Evolutionary conservation across 2,113 vertebrate species (phyloP).

Genomic region (Argyrosomus japonicus): DNA sequence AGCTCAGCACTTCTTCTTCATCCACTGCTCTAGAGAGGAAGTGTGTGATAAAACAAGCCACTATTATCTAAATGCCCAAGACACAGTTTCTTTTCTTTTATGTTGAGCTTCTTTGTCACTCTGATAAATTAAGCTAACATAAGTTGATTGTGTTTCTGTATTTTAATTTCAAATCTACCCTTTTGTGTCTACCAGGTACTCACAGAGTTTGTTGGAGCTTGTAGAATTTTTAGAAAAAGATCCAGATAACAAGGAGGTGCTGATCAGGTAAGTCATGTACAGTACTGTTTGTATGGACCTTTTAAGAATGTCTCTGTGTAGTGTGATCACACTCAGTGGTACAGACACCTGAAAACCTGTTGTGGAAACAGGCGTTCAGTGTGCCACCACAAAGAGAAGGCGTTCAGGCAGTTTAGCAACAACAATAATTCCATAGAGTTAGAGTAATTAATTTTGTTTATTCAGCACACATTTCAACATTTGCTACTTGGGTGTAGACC

Average conservation of each 20-base stretch:
- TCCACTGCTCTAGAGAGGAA: neutral
- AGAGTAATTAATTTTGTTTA: neutral
- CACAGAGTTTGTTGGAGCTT: slow-evolving; percentile 93
- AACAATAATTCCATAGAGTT: neutral
- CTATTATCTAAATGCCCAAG: neutral
- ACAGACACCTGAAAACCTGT: neutral
- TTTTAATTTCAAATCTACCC: neutral
- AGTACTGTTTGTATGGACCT: neutral
- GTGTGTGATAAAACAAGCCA: neutral
- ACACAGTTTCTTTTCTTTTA: neutral
- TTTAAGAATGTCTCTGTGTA: neutral
- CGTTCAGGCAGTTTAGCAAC: neutral
- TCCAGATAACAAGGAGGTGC: slow-evolving; percentile 89
- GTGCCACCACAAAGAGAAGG: neutral
- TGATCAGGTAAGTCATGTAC: slow-evolving; percentile 88
- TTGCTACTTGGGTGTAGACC: neutral
- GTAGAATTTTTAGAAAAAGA: slow-evolving; percentile 93
- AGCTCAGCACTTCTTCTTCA: slow-evolving; percentile 21
- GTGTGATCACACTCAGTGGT: neutral
- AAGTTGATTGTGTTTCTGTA: neutral
- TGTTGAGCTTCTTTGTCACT: neutral
- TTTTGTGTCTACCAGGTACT: slow-evolving; percentile 81
- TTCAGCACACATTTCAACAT: neutral
- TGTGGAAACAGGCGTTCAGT: neutral
- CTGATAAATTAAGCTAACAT: neutral